Evolutionary conservation across 2,888 invertebrate species (phyloP), one percentile per base, ranked within the genome.

Genomic region (Nematopogon swammerdamellus): DNA sequence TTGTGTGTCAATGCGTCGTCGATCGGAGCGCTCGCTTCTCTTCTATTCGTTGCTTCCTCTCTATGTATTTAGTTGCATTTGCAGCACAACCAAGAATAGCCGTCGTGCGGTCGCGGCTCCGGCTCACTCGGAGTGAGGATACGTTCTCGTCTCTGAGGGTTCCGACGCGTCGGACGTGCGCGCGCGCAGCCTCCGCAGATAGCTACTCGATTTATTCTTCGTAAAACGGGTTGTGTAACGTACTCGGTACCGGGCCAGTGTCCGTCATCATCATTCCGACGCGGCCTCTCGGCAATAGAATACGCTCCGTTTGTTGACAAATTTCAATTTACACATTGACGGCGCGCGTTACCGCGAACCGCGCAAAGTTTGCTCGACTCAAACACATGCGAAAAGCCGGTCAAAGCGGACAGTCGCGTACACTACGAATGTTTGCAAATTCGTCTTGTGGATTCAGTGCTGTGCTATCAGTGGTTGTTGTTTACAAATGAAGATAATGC

Each of bases 81-180:
- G 66, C 62, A 72, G 62, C 71, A 68, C 70, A 68, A 67, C 58
- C 73, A 70, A 67, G 76, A 70, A 73, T 71, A 74, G 76, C 70
- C 77, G 76, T 68, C 64, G 59, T 30, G 42, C 59, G 57, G 63
- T 59, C 59, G 63, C 62, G 62, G 63, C 48, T 18, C 14, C 20
- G 63, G 61, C 60, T 63, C 63, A 63, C 57, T 65, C 64, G 59
- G 60, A 63, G 60, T 57, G 60, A 64, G n/a, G n/a, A n/a, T n/a
- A n/a, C 63, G 63, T 52, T 16, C 10, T 50, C 29, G 25, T 18
- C 18, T 48, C 14, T 3, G 36, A 14, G 11, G 14, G 36, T 14
- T 36, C n/a, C 5, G n/a, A 36, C 36, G 36, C 36, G 36, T 36
- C 36, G 36, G 36, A 8, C 36, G 36, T 36, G 8, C 36, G 36